phyloP scores from a whole-genome alignment of 30 jellyfish, hydroid and myxozoan genomes.

The Hydractinia symbiolongicarpus region DNA sequence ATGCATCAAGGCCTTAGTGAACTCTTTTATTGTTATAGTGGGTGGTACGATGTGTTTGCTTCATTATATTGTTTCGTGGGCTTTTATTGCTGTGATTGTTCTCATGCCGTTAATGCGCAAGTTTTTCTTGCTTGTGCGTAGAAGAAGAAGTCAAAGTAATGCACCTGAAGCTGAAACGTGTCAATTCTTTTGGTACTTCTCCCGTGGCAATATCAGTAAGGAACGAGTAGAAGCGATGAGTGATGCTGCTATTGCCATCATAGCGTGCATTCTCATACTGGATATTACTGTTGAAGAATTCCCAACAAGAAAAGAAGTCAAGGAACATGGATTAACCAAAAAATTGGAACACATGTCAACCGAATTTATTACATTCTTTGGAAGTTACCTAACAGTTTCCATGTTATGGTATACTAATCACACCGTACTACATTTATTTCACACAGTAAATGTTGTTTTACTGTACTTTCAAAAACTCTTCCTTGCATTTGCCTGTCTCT shows the following conservation, averaged over 20 bases:
- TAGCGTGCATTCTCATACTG: conserved; percentile 35
- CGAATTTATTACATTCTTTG: conserved; percentile 19
- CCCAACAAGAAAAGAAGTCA: conserved; percentile 5
- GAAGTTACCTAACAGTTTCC: conserved; percentile 11
- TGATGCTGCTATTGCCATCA: conserved; percentile 39
- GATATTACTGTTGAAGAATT: conserved; percentile 36
- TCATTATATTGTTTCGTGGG: conserved; percentile 31
- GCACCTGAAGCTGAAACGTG: conserved; percentile 15
- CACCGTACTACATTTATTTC: conserved; percentile 31
- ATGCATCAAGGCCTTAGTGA: conserved; percentile 4
- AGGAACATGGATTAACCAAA: conserved; percentile 1
- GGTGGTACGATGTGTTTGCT: conserved; percentile 22
- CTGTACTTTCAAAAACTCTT: conserved; percentile 26
- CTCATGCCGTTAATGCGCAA: conserved; percentile 23
- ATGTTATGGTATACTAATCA: conserved; percentile 34
- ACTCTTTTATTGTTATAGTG: conserved; percentile 1
- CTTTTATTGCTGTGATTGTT: conserved; percentile 12
- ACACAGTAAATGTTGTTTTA: conserved; percentile 17
- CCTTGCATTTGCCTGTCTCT: conserved; percentile 29
- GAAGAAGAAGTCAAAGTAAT: not conserved
- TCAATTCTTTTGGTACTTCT: conserved; percentile 10
- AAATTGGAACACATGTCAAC: conserved; percentile 19
- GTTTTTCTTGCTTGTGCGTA: conserved; percentile 12
- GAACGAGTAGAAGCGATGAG: conserved; percentile 44
- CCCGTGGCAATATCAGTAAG: conserved; percentile 29